Percentiles rank a stretch among this genome's conserved stretches.
These are phyloP conservation scores for Rhynchonema sp. DNA, from an alignment of 2,888 invertebrate species.

Conservation along the genomic window DNA sequence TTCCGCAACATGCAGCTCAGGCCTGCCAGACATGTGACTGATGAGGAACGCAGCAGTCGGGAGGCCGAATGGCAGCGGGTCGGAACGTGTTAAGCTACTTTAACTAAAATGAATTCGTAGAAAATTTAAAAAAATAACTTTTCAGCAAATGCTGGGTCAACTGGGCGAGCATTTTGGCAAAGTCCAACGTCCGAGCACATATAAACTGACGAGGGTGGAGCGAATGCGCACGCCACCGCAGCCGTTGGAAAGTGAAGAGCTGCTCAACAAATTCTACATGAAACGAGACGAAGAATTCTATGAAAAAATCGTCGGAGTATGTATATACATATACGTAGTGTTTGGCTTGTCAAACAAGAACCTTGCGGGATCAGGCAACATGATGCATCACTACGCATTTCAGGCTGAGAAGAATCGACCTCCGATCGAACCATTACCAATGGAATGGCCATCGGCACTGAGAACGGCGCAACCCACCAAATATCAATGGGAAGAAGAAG, in stretches of 20 bases:
- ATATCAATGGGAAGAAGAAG: not conserved
- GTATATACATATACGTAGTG: not conserved
- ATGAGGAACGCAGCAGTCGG: slow-evolving; percentile 6
- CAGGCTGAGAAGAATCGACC: not conserved
- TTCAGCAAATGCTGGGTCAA: slow-evolving; percentile 15
- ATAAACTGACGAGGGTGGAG: slow-evolving; percentile 23
- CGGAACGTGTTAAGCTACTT: not conserved
- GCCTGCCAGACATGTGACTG: not conserved
- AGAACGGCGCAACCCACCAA: not conserved
- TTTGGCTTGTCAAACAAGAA: not conserved
- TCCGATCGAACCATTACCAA: not conserved
- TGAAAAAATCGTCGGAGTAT: slow-evolving; percentile 16
- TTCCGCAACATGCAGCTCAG: not conserved
- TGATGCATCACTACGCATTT: not conserved
- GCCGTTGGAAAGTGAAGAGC: slow-evolving; percentile 24
- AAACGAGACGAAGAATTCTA: slow-evolving; percentile 20
- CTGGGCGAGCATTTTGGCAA: slow-evolving; percentile 24
- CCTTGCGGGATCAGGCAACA: not conserved
- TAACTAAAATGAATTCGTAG: not conserved
- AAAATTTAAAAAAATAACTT: not conserved
- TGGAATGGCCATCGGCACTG: not conserved
- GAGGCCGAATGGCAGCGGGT: slow-evolving; percentile 16
- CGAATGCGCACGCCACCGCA: slow-evolving; percentile 17
- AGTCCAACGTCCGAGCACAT: slow-evolving; percentile 21
- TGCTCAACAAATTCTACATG: slow-evolving; percentile 20